Percentiles rank a stretch among this genome's conserved stretches.
Conservation (phyloP, 2,113 vertebrate species). For the Corynorhinus townsendii region DNA sequence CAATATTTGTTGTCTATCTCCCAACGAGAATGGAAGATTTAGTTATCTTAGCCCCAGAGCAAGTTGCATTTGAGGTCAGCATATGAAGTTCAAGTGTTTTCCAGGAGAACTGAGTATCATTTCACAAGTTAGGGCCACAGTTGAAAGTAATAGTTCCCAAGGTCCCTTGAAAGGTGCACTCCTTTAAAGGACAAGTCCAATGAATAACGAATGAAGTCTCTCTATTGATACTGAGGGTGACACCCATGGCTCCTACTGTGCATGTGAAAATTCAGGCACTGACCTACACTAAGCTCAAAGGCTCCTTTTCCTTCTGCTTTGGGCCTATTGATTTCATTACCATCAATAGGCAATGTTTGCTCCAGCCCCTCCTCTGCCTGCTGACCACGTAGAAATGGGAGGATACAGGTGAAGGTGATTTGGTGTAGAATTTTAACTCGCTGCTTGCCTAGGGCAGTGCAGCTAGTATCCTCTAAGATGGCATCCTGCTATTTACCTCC, state of each 20-base stretch:
- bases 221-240: neutral
- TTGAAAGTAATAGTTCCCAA: neutral
- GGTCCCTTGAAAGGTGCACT: neutral
- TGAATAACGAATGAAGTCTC: neutral
- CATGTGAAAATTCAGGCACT: neutral
- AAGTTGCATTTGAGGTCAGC: constrained; percentile 27
- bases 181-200: neutral
- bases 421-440: neutral
- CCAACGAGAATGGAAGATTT: constrained; percentile 47
- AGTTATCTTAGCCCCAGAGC: neutral
- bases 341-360: neutral
- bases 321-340: neutral
- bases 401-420: neutral
- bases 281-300: neutral
- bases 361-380: neutral
- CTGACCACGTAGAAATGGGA: neutral
- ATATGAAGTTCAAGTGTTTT: neutral
- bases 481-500: neutral
- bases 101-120: constrained; percentile 35
- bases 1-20: constrained; percentile 53
- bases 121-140: neutral
- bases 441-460: neutral
- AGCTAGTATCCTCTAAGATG: neutral
- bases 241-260: neutral
- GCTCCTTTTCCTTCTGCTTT: neutral